Conservation (phyloP, 2,113 vertebrate genomes). For the Carassius carassius region DNA sequence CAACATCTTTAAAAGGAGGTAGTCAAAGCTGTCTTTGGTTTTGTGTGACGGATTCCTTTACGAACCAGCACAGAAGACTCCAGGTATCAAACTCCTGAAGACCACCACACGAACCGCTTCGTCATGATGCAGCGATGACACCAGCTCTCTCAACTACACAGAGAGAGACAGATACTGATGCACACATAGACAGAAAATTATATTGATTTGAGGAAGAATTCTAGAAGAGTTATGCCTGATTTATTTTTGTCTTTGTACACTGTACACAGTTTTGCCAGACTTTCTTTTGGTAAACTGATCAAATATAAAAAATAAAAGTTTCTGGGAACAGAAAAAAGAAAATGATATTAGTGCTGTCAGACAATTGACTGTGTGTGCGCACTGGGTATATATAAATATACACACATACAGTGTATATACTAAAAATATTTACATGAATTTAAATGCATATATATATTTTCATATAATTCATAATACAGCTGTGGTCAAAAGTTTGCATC, state of each 20-base stretch:
- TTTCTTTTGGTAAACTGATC: background rate
- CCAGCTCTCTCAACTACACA: slow-evolving; percentile 78
- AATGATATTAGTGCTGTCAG: no score
- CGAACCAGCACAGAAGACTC: slow-evolving; percentile 93
- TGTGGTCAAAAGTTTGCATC: no score
- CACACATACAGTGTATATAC: no score
- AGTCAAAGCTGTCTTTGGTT: background rate
- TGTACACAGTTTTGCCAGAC: slow-evolving; percentile 31
- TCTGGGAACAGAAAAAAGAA: background rate
- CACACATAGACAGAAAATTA: background rate
- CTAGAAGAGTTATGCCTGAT: background rate
- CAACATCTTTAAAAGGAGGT: background rate
- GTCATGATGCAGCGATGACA: slow-evolving; percentile 80
- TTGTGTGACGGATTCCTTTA: background rate
- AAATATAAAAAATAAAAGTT: background rate
- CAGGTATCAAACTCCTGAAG: slow-evolving; percentile 87
- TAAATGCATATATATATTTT: no score
- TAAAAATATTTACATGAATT: no score
- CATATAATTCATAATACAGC: no score
- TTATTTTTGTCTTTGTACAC: background rate
- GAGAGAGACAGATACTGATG: background rate
- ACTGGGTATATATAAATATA: no score
- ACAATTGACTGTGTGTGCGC: no score
- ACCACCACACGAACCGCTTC: slow-evolving; percentile 80
- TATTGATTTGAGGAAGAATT: slow-evolving; percentile 1